Percentiles rank a stretch among this genome's conserved stretches.
Conservation (phyloP, 2,888 invertebrate genomes). For the Furcula furcula region DNA sequence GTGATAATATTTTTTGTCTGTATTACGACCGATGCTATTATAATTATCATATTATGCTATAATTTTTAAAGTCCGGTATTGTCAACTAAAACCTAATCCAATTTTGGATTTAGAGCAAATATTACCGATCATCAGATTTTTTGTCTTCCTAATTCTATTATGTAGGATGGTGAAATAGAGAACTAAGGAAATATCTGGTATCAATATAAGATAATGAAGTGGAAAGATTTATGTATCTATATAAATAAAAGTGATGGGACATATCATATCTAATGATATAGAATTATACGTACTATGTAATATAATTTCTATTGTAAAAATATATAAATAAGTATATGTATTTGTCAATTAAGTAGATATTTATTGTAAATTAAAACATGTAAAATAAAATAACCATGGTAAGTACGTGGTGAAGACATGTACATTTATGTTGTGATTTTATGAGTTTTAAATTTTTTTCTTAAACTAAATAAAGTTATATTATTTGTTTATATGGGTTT, state of each 20-base stretch:
- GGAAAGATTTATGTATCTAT: constrained; percentile 34
- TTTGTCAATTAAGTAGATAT: constrained; percentile 23
- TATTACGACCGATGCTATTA: too few species aligned
- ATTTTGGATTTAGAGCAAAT: too few species aligned
- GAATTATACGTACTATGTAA: constrained; percentile 13
- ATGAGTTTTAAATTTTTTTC: constrained; percentile 43
- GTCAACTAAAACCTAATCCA: too few species aligned
- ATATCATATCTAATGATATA: constrained; percentile 55
- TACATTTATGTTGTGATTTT: constrained; percentile 57
- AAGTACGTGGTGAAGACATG: constrained; percentile 39
- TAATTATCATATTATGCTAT: too few species aligned
- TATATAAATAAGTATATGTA: constrained; percentile 24
- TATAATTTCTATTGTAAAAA: constrained; percentile 15
- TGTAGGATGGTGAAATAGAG: not conserved
- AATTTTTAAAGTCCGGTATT: too few species aligned
- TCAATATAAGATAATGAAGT: constrained; percentile 18
- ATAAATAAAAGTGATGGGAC: constrained; percentile 45
- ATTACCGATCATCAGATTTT: too few species aligned
- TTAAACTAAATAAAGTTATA: constrained; percentile 60
- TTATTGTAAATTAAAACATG: constrained; percentile 24
- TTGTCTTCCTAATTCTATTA: not conserved
- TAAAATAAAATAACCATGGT: constrained; percentile 34
- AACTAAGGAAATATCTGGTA: constrained; percentile 4
- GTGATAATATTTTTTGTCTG: too few species aligned
- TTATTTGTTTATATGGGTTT: constrained; percentile 63